A percentile compares a stretch with the other conserved stretches of the same genome.
Conservation (phyloP, 35 echinoderm and acorn worm genomes). For the Strongylocentrotus purpuratus region DNA sequence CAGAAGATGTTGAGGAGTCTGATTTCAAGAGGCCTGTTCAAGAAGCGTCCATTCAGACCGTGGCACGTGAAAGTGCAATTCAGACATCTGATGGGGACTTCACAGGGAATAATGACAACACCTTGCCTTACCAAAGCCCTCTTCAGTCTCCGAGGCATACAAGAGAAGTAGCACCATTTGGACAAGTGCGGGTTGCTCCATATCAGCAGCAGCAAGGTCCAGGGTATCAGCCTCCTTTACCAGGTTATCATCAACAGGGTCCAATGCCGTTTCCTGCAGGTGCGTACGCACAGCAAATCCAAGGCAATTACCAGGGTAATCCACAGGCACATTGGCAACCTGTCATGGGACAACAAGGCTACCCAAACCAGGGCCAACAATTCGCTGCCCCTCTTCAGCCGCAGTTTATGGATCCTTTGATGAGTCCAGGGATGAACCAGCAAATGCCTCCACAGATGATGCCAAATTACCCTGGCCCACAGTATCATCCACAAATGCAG, state of each 20-base stretch:
- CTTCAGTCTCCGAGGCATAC: not conserved
- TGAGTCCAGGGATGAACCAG: slow-evolving; percentile 43
- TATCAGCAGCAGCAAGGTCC: not conserved
- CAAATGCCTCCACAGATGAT: slow-evolving; percentile 27
- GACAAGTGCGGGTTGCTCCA: slow-evolving; percentile 18
- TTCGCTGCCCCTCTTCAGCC: slow-evolving; percentile 20
- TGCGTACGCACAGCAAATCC: not conserved
- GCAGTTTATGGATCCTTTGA: slow-evolving; percentile 15
- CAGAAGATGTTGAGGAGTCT: not conserved
- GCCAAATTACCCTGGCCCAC: slow-evolving; percentile 18
- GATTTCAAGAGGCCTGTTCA: slow-evolving; percentile 37
- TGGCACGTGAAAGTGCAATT: slow-evolving; percentile 22
- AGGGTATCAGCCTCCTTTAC: not conserved
- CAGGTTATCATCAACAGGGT: not conserved
- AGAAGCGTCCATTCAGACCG: slow-evolving; percentile 41
- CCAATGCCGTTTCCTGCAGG: slow-evolving; percentile 37
- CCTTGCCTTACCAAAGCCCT: slow-evolving; percentile 5
- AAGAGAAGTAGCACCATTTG: not conserved
- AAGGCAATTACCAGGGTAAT: not conserved
- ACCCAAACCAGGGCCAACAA: not conserved
- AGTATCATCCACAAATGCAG: slow-evolving; percentile 41
- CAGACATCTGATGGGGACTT: slow-evolving; percentile 21
- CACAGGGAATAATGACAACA: slow-evolving; percentile 16
- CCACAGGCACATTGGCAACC: slow-evolving; percentile 42
- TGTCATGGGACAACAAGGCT: not conserved